Evolutionary conservation across 2,113 vertebrate genomes (phyloP).

Genomic region (Ornithorhynchus anatinus): DNA sequence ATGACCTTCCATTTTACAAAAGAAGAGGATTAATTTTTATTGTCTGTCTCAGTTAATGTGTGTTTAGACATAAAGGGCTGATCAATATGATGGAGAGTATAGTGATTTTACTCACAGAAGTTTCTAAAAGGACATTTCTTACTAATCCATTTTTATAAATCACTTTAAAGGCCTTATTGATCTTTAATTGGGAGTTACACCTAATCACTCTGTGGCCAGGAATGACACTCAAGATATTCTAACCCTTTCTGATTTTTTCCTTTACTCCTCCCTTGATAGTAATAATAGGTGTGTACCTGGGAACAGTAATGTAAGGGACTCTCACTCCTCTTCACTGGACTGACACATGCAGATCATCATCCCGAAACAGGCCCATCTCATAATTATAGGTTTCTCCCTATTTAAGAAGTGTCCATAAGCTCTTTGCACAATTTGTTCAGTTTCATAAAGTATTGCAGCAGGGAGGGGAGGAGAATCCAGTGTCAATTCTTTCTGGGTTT

Average conservation of each 20-base stretch:
- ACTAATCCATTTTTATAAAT: conserved; percentile 81
- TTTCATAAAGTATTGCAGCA: too few relatives aligned
- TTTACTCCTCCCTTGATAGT: too few relatives aligned
- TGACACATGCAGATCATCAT: too few relatives aligned
- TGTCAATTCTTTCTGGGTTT: too few relatives aligned
- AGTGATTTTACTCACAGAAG: conserved; percentile 71
- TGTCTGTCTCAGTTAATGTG: conserved; percentile 69
- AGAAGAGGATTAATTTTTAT: conserved; percentile 70
- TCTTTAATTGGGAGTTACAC: conserved; percentile 79
- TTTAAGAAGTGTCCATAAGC: too few relatives aligned
- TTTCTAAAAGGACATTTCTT: conserved; percentile 73
- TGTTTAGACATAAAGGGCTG: conserved; percentile 62
- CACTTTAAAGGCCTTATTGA: conserved; percentile 78
- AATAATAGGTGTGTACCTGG: too few relatives aligned
- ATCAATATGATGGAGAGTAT: conserved; percentile 71
- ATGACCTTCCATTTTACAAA: conserved; percentile 68
- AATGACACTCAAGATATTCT: conserved; percentile 38
- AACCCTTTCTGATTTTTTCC: conserved; percentile 38
- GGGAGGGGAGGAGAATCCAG: too few relatives aligned
- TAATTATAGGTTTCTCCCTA: too few relatives aligned
- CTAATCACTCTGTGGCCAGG: conserved; percentile 63
- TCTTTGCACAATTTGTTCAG: too few relatives aligned
- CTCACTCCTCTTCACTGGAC: too few relatives aligned
- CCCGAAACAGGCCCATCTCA: too few relatives aligned
- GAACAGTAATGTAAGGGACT: too few relatives aligned